Evolutionary conservation across 2,113 vertebrate species (phyloP).

Genomic region (Nycticebus coucang): DNA sequence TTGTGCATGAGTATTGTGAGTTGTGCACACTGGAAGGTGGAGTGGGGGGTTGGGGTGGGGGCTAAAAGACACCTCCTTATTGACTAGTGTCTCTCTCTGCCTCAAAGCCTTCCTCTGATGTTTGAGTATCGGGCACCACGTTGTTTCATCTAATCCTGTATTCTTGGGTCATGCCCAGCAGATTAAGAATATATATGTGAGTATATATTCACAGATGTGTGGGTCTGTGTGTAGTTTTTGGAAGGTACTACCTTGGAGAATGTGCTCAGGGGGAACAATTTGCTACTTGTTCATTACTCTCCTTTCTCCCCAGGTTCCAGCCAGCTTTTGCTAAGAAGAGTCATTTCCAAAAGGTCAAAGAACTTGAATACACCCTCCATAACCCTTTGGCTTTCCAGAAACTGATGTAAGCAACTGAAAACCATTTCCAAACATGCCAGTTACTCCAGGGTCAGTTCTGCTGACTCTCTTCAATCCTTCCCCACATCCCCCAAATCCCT

Average conservation of each 20-base stretch:
- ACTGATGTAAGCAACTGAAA: not conserved
- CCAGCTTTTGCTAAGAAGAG: not conserved
- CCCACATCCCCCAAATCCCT: not conserved
- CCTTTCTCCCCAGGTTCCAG: not conserved
- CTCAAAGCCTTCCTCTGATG: not conserved
- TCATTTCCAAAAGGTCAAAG: constrained; percentile 13
- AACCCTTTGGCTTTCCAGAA: not conserved
- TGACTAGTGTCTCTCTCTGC: not conserved
- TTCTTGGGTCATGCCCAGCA: not conserved
- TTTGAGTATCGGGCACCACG: not conserved
- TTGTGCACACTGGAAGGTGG: not conserved
- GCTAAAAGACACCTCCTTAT: not conserved
- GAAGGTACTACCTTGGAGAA: not conserved
- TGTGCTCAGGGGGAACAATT: not conserved
- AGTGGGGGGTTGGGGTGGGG: no score
- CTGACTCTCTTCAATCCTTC: not conserved
- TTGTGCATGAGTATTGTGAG: accelerated
- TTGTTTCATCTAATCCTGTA: not conserved
- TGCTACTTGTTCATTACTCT: not conserved
- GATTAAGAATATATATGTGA: not conserved
- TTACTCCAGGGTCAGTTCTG: not conserved
- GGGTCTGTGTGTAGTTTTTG: not conserved
- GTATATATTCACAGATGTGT: not conserved
- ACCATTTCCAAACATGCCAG: not conserved
- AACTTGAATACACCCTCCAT: not conserved